Evolutionary conservation across 2,888 invertebrate genomes (phyloP).

Genomic region (Scaptomyza reducta): DNA sequence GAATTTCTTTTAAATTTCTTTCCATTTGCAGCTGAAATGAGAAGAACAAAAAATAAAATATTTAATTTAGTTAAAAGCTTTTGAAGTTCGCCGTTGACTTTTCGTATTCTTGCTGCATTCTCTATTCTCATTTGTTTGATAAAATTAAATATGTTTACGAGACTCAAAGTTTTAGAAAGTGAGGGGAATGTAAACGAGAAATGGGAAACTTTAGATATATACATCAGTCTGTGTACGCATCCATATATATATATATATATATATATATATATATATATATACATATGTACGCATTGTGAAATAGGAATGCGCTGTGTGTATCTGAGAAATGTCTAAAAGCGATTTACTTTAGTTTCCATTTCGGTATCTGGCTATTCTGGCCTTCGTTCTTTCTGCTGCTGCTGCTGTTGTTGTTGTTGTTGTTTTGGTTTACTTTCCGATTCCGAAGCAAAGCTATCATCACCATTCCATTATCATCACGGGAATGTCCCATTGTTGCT

Average conservation of each 20-base stretch:
- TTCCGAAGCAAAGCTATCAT: constrained; percentile 62
- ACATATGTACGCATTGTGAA: constrained; percentile 16
- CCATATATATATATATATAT: neutral
- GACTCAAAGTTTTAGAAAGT: constrained; percentile 28
- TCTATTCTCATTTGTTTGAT: constrained; percentile 45
- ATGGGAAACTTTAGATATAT: constrained; percentile 59
- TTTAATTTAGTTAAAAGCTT: constrained; percentile 78
- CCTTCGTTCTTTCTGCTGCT: constrained; percentile 20
- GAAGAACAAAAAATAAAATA: constrained; percentile 50
- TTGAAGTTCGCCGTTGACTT: constrained; percentile 47
- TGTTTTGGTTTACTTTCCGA: constrained; percentile 19
- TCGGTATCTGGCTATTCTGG: constrained; percentile 49
- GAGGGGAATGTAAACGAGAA: constrained; percentile 38
- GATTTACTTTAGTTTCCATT: constrained; percentile 66
- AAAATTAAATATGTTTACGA: constrained; percentile 71
- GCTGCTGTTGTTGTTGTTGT: constrained; percentile 26
- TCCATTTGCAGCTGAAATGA: constrained; percentile 10
- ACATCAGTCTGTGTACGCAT: neutral
- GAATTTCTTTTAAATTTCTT: constrained; percentile 5
- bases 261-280: neutral
- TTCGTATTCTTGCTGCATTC: constrained; percentile 18
- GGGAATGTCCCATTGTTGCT: constrained; percentile 52
- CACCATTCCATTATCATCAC: constrained; percentile 68
- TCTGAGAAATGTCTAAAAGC: constrained; percentile 65
- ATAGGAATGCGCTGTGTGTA: constrained; percentile 44